phyloP scores from a whole-genome alignment of 2,113 vertebrate genomes.

The Corydoras maculifer region DNA sequence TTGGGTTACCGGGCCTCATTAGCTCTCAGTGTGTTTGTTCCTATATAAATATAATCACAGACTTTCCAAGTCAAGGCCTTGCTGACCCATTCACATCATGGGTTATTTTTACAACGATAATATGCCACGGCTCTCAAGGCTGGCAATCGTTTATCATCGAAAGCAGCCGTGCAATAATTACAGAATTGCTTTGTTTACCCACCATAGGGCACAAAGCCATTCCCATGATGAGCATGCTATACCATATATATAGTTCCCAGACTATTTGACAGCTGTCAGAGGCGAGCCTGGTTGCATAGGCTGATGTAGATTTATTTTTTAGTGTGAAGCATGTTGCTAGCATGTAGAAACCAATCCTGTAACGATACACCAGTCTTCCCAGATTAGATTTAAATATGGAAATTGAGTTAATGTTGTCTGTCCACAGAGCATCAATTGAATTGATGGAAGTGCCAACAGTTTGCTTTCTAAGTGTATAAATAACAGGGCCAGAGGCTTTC shows the following conservation, averaged over 20 bases:
- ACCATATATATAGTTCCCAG: neutral
- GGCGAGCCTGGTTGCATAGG: neutral
- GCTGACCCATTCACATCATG: constrained; percentile 59
- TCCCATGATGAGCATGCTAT: constrained; percentile 24
- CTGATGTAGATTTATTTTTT: too few species aligned
- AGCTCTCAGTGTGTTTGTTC: constrained; percentile 43
- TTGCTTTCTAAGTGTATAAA: neutral
- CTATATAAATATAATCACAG: constrained; percentile 57
- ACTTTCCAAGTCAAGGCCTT: constrained; percentile 55
- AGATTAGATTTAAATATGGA: neutral
- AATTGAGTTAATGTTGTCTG: neutral
- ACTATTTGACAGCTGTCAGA: neutral
- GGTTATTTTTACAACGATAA: constrained; percentile 65
- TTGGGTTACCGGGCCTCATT: constrained; percentile 58
- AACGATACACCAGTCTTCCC: neutral
- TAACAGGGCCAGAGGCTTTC: too few species aligned
- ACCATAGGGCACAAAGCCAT: constrained; percentile 21
- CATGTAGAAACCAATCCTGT: constrained; percentile 6
- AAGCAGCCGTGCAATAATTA: constrained; percentile 61
- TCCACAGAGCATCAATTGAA: neutral
- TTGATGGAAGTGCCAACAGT: neutral
- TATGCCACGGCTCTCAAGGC: constrained; percentile 62
- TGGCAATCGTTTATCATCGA: constrained; percentile 62
- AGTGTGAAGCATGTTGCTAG: neutral
- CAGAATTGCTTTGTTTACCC: constrained; percentile 52